phyloP scores from a whole-genome alignment of 2,888 invertebrate genomes.

The Drosophila kuntzei region DNA sequence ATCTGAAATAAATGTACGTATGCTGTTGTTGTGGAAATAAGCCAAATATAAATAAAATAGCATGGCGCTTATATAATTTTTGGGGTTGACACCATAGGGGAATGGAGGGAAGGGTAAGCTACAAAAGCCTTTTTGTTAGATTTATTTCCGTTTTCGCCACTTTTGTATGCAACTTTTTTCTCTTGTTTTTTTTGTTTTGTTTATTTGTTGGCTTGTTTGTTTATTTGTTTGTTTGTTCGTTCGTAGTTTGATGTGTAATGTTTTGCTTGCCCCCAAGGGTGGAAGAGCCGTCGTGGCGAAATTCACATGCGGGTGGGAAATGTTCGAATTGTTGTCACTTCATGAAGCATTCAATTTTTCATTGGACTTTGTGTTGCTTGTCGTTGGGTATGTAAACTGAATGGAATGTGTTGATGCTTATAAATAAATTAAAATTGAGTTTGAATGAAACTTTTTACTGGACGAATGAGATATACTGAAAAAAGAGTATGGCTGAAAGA shows the following conservation, averaged over 20 bases:
- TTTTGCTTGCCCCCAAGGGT: slow-evolving; percentile 21
- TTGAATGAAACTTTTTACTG: slow-evolving; percentile 24
- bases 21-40: slow-evolving; percentile 53
- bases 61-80: slow-evolving; percentile 55
- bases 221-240: slow-evolving; percentile 46
- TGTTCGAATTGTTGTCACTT: slow-evolving; percentile 57
- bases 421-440: slow-evolving; percentile 64
- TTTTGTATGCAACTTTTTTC: slow-evolving; percentile 65
- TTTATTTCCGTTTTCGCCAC: slow-evolving; percentile 75
- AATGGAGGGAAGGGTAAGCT: slow-evolving; percentile 33
- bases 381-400: slow-evolving; percentile 30
- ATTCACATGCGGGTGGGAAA: slow-evolving; percentile 36
- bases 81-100: slow-evolving; percentile 16
- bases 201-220: slow-evolving; percentile 33
- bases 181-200: slow-evolving; percentile 17
- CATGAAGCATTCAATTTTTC: slow-evolving; percentile 64
- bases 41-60: slow-evolving; percentile 58
- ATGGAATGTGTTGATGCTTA: slow-evolving; percentile 43
- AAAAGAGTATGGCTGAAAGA: background rate
- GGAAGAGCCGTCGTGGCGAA: slow-evolving; percentile 21
- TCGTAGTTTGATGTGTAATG: slow-evolving; percentile 58
- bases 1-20: slow-evolving; percentile 10
- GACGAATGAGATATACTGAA: background rate
- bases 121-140: slow-evolving; percentile 76
- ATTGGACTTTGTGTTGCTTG: slow-evolving; percentile 37